phyloP scores from a whole-genome alignment of 2,797 vertebrate species.

The Echeneis naucrates region DNA sequence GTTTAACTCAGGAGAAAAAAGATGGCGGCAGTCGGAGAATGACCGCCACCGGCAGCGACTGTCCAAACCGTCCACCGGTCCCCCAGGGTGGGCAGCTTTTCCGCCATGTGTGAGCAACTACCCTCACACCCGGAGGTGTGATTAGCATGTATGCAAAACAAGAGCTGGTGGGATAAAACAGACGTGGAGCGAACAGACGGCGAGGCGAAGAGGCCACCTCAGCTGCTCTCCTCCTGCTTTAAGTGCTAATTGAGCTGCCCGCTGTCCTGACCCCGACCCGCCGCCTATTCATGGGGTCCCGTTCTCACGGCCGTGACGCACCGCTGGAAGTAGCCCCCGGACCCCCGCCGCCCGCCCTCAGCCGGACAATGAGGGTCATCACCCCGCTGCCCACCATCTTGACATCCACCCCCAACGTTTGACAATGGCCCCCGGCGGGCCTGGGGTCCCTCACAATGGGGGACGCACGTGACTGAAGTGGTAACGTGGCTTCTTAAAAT shows the following conservation, averaged over 20 bases:
- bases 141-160: constrained; percentile 63
- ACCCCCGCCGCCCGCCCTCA: constrained; percentile 48
- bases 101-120: constrained; percentile 18
- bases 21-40: neutral
- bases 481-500: constrained; percentile 63
- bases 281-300: constrained; percentile 63
- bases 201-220: constrained; percentile 38
- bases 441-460: constrained; percentile 51
- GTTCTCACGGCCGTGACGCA: constrained; percentile 79
- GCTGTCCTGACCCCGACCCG: constrained; percentile 74
- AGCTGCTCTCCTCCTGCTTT: constrained; percentile 73
- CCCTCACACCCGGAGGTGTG: constrained; percentile 11
- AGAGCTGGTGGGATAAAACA: constrained; percentile 43
- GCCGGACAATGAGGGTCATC: constrained; percentile 71
- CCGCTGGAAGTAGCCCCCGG: constrained; percentile 69
- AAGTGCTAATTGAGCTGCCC: constrained; percentile 78
- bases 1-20: constrained; percentile 14
- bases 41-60: neutral
- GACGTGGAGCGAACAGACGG: constrained; percentile 55
- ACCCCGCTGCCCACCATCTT: constrained; percentile 75
- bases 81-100: constrained; percentile 40
- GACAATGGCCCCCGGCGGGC: constrained; percentile 66
- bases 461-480: constrained; percentile 61
- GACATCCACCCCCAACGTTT: constrained; percentile 73
- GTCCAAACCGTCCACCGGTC: constrained; percentile 14